Evolutionary conservation across 1,140 invertebrate genomes (phyloP).

Genomic region (Drosophila pectinifera): DNA sequence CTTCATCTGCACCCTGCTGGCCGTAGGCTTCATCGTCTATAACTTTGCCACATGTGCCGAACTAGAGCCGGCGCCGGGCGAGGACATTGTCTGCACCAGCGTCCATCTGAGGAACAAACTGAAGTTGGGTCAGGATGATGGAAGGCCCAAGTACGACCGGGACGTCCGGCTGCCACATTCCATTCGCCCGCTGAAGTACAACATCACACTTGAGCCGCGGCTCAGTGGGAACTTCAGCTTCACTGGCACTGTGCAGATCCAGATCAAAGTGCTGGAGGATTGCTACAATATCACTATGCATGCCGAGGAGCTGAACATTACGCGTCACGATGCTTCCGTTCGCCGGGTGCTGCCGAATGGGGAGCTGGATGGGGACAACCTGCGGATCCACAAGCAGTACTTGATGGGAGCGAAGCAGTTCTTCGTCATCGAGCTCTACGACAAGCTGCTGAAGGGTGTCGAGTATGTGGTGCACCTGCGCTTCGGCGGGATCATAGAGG

Average conservation of each 20-base stretch:
- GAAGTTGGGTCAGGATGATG: constrained; percentile 54
- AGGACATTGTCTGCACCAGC: constrained; percentile 84
- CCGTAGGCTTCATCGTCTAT: constrained; percentile 89
- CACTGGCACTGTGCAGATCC: constrained; percentile 89
- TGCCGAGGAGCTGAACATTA: constrained; percentile 88
- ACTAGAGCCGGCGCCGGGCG: constrained; percentile 69
- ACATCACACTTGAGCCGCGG: constrained; percentile 89
- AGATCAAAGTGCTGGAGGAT: constrained; percentile 88
- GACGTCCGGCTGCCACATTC: constrained; percentile 89
- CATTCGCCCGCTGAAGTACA: constrained; percentile 89
- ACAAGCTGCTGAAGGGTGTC: constrained; percentile 86
- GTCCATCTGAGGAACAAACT: constrained; percentile 81
- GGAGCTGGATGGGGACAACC: constrained; percentile 43
- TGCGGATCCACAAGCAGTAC: constrained; percentile 87
- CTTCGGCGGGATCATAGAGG: constrained; percentile 90
- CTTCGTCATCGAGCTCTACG: constrained; percentile 88
- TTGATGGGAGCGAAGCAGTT: constrained; percentile 88
- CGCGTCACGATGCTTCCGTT: constrained; percentile 86
- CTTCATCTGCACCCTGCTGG: constrained; percentile 77
- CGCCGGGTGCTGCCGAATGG: constrained; percentile 50
- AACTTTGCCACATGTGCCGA: constrained; percentile 89
- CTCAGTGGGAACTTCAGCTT: constrained; percentile 92
- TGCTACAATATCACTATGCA: constrained; percentile 92
- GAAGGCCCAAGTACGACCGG: constrained; percentile 71
- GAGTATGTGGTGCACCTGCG: constrained; percentile 90